Evolutionary conservation across 2,113 vertebrate species (phyloP), one percentile per base, ranked within the genome.

Genomic region (Climacteris rufus): DNA sequence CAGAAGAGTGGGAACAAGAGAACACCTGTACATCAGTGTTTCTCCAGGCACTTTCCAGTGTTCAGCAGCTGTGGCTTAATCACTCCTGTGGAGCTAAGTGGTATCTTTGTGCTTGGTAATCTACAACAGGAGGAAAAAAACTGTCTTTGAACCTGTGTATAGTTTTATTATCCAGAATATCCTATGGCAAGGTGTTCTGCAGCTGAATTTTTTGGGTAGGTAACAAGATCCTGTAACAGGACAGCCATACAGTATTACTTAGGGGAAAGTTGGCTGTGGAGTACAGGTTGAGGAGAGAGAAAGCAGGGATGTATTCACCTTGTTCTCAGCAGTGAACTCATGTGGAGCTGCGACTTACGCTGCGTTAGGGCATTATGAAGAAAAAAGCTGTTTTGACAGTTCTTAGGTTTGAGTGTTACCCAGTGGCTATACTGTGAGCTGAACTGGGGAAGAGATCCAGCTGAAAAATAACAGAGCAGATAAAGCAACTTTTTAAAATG

Each of bases 301-400:
- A 74, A 70, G 37, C 49, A 50, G 0, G 4, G 33, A 19, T 21
- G 21, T 1, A 4, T 61, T 77, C 16, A 33, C 33, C 39, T 50
- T 30, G 22, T 89, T 87, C 54, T 81, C 64, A 78, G 50, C n/a
- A 53, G 24, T 53, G 63, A 53, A 31, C 7, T 44, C 47, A 11
- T 0, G 2, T 42, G 22, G 72, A 70, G 25, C 31, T 82, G 74
- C 14, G 57, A 1, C 11, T 54, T 54, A 15, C 0, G 2, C 12
- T 40, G 28, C 23, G 16, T 77, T 54, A 21, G 0, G 7, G 37
- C 56, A 21, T 49, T 50, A 11, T 33, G 60, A 78, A 31, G 19
- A 81, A 49, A 57, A 57, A 66, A 63, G 4, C 52, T 53, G 0
- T 3, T 90, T 63, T 1, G 6, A 31, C 10, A 15, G 37, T 18